Evolutionary conservation across 2,888 invertebrate genomes (phyloP).

Genomic region (Polydrusus tereticollis): DNA sequence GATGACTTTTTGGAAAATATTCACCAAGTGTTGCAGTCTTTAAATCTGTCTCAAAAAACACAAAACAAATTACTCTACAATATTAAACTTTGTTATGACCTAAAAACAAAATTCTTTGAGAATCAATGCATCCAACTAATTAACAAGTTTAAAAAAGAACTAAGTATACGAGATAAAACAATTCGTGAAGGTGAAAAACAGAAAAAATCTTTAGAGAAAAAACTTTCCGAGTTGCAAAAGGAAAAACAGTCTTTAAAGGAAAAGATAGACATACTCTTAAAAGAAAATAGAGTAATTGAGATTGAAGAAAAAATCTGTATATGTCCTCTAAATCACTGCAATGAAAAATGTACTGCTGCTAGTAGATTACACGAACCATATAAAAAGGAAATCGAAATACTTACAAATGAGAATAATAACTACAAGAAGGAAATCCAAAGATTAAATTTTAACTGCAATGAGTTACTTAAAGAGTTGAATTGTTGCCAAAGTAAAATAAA

Average conservation of each 20-base stretch:
- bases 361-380: slow-evolving; percentile 17
- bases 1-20: slow-evolving; percentile 50
- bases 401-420: slow-evolving; percentile 39
- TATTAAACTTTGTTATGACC: slow-evolving; percentile 48
- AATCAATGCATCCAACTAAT: slow-evolving; percentile 45
- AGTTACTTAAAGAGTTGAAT: slow-evolving; percentile 52
- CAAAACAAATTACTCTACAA: slow-evolving; percentile 40
- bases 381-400: slow-evolving; percentile 40
- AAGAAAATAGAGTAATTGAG: slow-evolving; percentile 25
- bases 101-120: slow-evolving; percentile 48
- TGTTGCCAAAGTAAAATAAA: slow-evolving; percentile 54
- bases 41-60: slow-evolving; percentile 37
- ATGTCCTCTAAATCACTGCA: slow-evolving; percentile 39
- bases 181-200: slow-evolving; percentile 45
- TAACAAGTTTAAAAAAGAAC: slow-evolving; percentile 49
- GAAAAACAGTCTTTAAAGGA: slow-evolving; percentile 49
- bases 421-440: slow-evolving; percentile 49
- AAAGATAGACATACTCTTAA: slow-evolving; percentile 29
- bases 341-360: slow-evolving; percentile 31
- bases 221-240: slow-evolving; percentile 42
- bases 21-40: slow-evolving; percentile 40
- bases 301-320: slow-evolving; percentile 24
- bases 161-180: slow-evolving; percentile 42
- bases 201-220: slow-evolving; percentile 48
- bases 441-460: slow-evolving; percentile 47